These are phyloP conservation scores for Barnardius zonarius DNA, from an alignment of 2,113 vertebrate species.

Conservation along the genomic window DNA sequence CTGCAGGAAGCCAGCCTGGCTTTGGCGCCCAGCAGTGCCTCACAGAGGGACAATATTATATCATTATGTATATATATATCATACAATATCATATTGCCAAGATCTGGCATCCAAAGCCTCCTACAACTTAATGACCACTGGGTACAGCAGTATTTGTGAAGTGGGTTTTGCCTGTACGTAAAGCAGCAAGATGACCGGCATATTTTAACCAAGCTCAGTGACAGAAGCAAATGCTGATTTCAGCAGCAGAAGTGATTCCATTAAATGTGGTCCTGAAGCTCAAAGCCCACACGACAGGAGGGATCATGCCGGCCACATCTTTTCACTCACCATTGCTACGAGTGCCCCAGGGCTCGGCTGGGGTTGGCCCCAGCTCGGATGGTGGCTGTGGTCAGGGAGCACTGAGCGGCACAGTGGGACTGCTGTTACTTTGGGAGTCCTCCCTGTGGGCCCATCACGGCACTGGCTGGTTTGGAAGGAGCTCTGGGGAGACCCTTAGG, in stretches of 20 bases:
- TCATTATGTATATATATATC: not conserved
- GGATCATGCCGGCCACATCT: not conserved
- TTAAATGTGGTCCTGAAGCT: not conserved
- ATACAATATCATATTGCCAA: not conserved
- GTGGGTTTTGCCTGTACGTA: accelerated
- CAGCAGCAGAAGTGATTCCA: not conserved
- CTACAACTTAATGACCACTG: not conserved
- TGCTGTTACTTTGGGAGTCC: not conserved
- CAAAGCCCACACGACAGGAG: not conserved
- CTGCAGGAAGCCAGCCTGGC: not conserved
- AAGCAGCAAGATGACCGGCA: not conserved
- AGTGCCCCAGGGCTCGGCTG: not conserved
- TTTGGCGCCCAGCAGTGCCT: not conserved
- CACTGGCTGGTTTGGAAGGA: accelerated
- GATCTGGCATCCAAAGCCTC: not conserved
- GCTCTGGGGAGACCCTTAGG: not conserved
- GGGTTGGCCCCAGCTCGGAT: not conserved
- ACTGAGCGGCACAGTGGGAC: accelerated
- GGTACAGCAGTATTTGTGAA: not conserved
- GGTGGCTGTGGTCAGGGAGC: accelerated
- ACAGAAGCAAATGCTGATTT: not conserved
- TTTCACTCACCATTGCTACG: not conserved
- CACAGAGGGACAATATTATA: not conserved
- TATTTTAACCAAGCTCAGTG: not conserved
- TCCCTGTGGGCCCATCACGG: accelerated